Conservation (phyloP, 1,140 invertebrate genomes). For the Pinna nobilis region DNA sequence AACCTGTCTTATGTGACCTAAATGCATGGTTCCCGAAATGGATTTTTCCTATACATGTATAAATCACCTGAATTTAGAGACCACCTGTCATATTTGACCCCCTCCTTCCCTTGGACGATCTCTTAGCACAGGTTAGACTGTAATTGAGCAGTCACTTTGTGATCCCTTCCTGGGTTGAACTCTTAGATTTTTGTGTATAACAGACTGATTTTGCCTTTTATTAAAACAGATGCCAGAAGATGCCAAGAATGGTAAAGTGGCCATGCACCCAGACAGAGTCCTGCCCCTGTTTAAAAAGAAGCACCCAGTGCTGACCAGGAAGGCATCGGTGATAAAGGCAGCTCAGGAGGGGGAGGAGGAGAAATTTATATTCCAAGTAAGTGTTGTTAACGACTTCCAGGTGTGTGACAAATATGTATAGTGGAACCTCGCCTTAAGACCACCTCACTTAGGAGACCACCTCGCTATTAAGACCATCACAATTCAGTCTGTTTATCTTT, state of each 20-base stretch:
- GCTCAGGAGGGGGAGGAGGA: constrained; percentile 64
- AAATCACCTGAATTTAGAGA: too few relatives aligned
- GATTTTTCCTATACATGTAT: too few relatives aligned
- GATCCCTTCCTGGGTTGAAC: constrained; percentile 50
- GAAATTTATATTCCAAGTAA: constrained; percentile 66
- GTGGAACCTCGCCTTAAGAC: too few relatives aligned
- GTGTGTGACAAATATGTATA: background rate
- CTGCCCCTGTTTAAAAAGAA: constrained; percentile 49
- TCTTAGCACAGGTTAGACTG: too few relatives aligned
- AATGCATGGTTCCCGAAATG: too few relatives aligned
- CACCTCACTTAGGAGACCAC: too few relatives aligned
- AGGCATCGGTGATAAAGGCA: constrained; percentile 63
- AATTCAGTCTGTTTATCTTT: too few relatives aligned
- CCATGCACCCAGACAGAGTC: constrained; percentile 32
- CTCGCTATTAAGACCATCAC: too few relatives aligned
- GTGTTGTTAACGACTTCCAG: background rate
- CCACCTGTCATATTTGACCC: too few relatives aligned
- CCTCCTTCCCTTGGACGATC: too few relatives aligned
- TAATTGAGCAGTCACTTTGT: constrained; percentile 73
- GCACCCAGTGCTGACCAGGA: constrained; percentile 28
- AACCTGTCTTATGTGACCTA: too few relatives aligned
- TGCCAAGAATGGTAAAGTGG: constrained; percentile 46
- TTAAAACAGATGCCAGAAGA: constrained; percentile 49
- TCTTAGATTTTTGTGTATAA: background rate
- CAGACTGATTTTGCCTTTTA: background rate